Evolutionary conservation across 2,888 invertebrate genomes (phyloP), one percentile per base, ranked within the genome.

Genomic region (Crioceris asparagi): DNA sequence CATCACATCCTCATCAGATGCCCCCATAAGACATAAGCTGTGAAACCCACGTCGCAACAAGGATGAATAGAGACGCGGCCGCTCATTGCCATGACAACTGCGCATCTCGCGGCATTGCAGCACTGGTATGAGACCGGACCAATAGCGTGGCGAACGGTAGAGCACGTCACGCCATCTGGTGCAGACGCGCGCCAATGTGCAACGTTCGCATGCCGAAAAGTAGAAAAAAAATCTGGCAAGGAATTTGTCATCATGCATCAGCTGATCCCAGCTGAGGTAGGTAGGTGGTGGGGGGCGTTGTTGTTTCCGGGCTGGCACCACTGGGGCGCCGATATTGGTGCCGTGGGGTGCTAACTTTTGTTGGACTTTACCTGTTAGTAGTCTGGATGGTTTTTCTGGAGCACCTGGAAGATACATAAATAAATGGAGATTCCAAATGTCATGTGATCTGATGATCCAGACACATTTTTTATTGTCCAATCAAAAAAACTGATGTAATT

Each of bases 1-100:
- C 44, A 83, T 70, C 35, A 90, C 80, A 64, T 93, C 92, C 56
- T 87, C 87, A 61, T 93, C 93, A 10, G 81, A 79, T 18, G 91
- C 91, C 7, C 87, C 87, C 47, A 88, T 72, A 41, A 93, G 69
- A 39, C 83, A 80, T 10, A 93, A 69, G 3, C 84, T 81, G 55
- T 88, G 86, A 58, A 92, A 90, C 16, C 88, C 90, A 49, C 93
- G 74, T 48, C 83, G 70, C 40, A 91, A 76, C 47, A 93, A 68
- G 33, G 86, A 85, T 47, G 81, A 79, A 62, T 86, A 88, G 43
- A 87, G 72, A 48, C 82, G 21, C 12, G 33, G 14, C 4, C 33
- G 15, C 12, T 33, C 33, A 2, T 18, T 25, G 14, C 12, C 23
- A n/a, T 33, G 33, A 16, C 3, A 30, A 16, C 41, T 41, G 25